Evolutionary conservation across 1,140 invertebrate species (phyloP).

Genomic region (Danaus plexippus): DNA sequence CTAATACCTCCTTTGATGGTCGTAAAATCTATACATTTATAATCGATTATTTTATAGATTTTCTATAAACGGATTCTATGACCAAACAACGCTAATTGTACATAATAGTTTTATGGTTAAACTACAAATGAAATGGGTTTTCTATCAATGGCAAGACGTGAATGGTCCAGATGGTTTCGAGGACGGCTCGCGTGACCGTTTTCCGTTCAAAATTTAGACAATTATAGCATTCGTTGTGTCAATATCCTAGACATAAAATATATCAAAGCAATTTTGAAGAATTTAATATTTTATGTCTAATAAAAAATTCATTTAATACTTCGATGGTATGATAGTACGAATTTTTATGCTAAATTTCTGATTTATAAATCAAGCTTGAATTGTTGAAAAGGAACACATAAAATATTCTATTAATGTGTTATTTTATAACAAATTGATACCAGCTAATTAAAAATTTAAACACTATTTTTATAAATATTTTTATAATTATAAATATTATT

Average conservation of each 20-base stretch:
- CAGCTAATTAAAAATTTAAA: too few relatives aligned
- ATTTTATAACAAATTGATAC: too few relatives aligned
- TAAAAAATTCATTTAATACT: too few relatives aligned
- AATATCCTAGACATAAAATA: constrained; percentile 18
- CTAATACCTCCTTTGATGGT: constrained; percentile 29
- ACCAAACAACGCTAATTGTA: constrained; percentile 33
- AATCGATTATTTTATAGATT: constrained; percentile 46
- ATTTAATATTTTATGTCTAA: constrained; percentile 26
- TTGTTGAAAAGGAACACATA: too few relatives aligned
- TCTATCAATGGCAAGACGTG: constrained; percentile 35
- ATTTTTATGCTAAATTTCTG: too few relatives aligned
- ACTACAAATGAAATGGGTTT: constrained; percentile 31
- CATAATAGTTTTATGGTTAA: constrained; percentile 36
- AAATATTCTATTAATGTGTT: too few relatives aligned
- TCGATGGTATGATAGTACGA: too few relatives aligned
- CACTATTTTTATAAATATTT: too few relatives aligned
- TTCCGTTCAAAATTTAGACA: constrained; percentile 14
- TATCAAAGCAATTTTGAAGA: constrained; percentile 13
- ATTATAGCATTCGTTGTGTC: constrained; percentile 15
- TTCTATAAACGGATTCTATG: constrained; percentile 37
- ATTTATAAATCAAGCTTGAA: too few relatives aligned
- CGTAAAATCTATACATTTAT: constrained; percentile 30
- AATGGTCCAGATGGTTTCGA: constrained; percentile 31
- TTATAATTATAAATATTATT: too few relatives aligned
- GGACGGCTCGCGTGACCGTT: constrained; percentile 34